Base-by-base conservation (phyloP, 2,113 vertebrate species). In the Heloderma charlesbogerti region DNA sequence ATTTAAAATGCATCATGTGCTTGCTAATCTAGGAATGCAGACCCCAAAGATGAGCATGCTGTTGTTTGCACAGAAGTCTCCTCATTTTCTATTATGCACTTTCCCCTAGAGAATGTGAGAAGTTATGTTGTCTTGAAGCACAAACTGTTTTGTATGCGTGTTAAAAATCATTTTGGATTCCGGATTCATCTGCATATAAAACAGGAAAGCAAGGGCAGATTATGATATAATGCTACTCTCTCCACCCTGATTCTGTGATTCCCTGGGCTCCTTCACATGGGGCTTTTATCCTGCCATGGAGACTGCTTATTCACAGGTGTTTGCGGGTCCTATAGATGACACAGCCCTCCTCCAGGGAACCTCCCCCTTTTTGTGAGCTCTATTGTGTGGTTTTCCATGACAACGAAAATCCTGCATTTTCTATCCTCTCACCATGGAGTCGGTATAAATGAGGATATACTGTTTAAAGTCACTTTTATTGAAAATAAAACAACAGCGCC, bases 51-150 rank as follows among this genome's bases (percentile, higher is more conserved):
- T 95, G 90, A 91, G 89, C 91, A 91, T 57, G 31, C 54, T 31
- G 67, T 66, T 89, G 63, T 95, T 93, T 91, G 93, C 88, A 88
- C 90, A 90, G 92, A 95, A 95, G 82, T 89, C 89, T 91, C 86
- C 90, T 84, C 74, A 81, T 92, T 89, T 87, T 66, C 51, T 77
- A 0, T 94, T 81, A 81, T 89, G 72, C 88, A 89, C 79, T 92
- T 91, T 91, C 85, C 51, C 82, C 93, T 92, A 37, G 88, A 96
- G 91, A 90, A 95, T 94, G 60, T 31, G 93, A 94, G 90, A 97
- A 94, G 95, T 96, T 92, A 91, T 94, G 95, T 74, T 95, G 93
- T 95, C 93, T 96, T 93, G 95, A 94, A 95, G 94, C 96, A 97
- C 95, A 95, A 93, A 90, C 95, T 94, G 92, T 91, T 93, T 93